Percentiles rank a stretch among this genome's conserved stretches.
These are phyloP conservation scores for Apotomis betuletana DNA, from an alignment of 2,888 invertebrate genomes.

Conservation along the genomic window DNA sequence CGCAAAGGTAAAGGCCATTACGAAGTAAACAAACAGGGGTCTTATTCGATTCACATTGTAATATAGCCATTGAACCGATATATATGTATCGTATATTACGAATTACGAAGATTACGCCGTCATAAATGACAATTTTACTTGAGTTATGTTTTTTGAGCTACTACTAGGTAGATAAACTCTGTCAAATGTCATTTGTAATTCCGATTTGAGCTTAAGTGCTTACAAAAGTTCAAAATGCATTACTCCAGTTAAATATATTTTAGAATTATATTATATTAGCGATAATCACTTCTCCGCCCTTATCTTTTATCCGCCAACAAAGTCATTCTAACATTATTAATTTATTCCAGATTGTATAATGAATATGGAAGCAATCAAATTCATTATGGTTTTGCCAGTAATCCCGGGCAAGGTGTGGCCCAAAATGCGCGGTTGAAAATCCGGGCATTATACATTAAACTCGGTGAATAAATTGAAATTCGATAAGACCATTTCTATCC, in stretches of 20 bases:
- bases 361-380: constrained; percentile 65
- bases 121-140: no score
- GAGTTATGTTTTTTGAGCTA: no score
- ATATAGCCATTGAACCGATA: no score
- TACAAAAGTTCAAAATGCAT: not conserved
- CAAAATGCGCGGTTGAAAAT: constrained; percentile 59
- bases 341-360: constrained; percentile 38
- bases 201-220: not conserved
- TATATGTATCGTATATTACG: no score
- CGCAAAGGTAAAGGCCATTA: no score
- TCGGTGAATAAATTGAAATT: constrained; percentile 72
- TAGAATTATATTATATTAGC: not conserved
- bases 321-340: constrained; percentile 37
- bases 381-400: constrained; percentile 66
- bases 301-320: constrained; percentile 7
- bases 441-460: constrained; percentile 69
- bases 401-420: constrained; percentile 51
- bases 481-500: constrained; percentile 67
- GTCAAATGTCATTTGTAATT: not conserved
- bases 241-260: not conserved
- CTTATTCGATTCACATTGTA: no score
- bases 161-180: no score
- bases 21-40: no score
- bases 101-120: no score
- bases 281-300: not conserved